Percentiles rank a stretch among this genome's conserved stretches.
Conservation (phyloP, 2,888 invertebrate genomes). For the Neoscelio sp. region DNA sequence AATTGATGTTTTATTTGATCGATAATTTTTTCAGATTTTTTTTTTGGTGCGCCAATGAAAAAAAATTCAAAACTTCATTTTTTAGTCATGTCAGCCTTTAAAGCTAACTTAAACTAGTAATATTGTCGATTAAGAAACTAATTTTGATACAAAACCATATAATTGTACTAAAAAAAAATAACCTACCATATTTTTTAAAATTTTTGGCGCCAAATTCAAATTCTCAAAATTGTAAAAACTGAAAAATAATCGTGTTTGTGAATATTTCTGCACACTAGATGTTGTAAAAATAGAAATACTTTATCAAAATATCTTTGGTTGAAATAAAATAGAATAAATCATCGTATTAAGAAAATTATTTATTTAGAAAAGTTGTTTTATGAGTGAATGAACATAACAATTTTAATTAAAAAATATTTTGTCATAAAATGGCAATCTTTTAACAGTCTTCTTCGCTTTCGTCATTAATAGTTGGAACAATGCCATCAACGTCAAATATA, state of each 20-base stretch:
- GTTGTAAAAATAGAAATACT: background rate
- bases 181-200: background rate
- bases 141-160: too few species aligned
- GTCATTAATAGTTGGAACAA: constrained; percentile 35
- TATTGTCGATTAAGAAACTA: too few species aligned
- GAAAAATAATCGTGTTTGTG: background rate
- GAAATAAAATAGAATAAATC: background rate
- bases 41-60: too few species aligned
- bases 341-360: background rate
- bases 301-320: background rate
- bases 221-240: background rate
- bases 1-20: too few species aligned
- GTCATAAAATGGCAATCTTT: background rate
- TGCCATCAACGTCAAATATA: constrained; percentile 18
- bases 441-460: constrained; percentile 38
- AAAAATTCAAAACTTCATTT: too few species aligned
- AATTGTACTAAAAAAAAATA: too few species aligned
- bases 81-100: too few species aligned
- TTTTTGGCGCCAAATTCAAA: constrained; percentile 1
- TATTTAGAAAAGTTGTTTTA: background rate
- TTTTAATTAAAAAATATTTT: background rate
- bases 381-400: background rate
- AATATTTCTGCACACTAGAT: background rate
- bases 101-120: too few species aligned
- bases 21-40: too few species aligned